Conservation (phyloP, 1,140 invertebrate genomes). For the Goniozus legneri region DNA sequence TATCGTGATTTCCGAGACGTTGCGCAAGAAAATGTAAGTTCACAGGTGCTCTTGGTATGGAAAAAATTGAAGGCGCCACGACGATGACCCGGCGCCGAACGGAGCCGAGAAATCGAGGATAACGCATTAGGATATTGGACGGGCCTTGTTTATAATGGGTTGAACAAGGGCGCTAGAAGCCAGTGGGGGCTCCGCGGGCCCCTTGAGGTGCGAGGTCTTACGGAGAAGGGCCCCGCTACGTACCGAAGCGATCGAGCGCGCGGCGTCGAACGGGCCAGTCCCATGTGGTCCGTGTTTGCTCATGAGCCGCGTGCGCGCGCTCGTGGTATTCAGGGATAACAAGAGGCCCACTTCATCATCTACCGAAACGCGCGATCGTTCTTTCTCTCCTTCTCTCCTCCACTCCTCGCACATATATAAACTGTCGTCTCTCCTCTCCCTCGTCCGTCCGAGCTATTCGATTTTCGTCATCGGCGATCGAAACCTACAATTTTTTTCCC, state of each 20-base stretch:
- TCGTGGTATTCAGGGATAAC: slow-evolving; percentile 52
- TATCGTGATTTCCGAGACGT: no score
- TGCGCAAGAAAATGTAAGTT: no score
- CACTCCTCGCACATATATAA: not conserved
- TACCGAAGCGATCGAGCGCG: slow-evolving; percentile 26
- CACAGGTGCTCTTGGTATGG: no score
- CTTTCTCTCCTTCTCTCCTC: slow-evolving; percentile 7
- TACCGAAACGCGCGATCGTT: slow-evolving; percentile 28
- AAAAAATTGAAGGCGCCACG: slow-evolving; percentile 1
- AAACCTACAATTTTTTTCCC: not conserved
- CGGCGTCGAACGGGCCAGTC: slow-evolving; percentile 48
- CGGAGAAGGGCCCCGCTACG: slow-evolving; percentile 39
- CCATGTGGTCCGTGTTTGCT: slow-evolving; percentile 48
- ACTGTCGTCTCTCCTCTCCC: not conserved
- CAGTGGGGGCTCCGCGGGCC: slow-evolving; percentile 48
- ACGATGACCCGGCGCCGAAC: slow-evolving; percentile 17
- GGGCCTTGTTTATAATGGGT: slow-evolving; percentile 52
- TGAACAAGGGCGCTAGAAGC: slow-evolving; percentile 54
- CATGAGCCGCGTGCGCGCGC: slow-evolving; percentile 50
- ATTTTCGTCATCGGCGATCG: not conserved
- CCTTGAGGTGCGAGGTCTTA: slow-evolving; percentile 46
- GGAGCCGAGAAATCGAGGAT: slow-evolving; percentile 31
- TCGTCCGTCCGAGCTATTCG: not conserved
- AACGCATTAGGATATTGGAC: slow-evolving; percentile 44
- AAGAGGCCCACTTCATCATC: slow-evolving; percentile 53